These are phyloP conservation scores for Eupeodes latifasciatus DNA, from an alignment of 2,888 invertebrate genomes.

Conservation along the genomic window DNA sequence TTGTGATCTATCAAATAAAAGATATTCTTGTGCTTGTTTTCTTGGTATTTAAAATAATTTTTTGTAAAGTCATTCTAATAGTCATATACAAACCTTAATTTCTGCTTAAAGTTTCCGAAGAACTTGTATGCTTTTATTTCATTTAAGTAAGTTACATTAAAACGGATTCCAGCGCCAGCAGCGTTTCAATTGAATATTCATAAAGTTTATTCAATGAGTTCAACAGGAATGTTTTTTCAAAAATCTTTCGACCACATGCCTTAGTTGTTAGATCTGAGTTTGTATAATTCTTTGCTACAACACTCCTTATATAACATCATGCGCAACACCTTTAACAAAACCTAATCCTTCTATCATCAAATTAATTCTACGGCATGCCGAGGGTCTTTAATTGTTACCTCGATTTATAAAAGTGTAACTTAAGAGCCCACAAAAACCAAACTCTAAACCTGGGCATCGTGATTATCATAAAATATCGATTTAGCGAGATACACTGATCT, in stretches of 20 bases:
- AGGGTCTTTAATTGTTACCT: constrained; percentile 58
- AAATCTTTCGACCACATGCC: constrained; percentile 38
- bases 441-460: constrained; percentile 34
- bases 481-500: constrained; percentile 65
- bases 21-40: too few species aligned
- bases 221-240: background rate
- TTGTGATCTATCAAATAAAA: too few species aligned
- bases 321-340: constrained; percentile 41
- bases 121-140: too few species aligned
- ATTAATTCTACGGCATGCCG: constrained; percentile 71
- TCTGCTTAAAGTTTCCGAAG: too few species aligned
- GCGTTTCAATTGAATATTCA: too few species aligned
- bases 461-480: constrained; percentile 76
- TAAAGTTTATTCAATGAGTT: background rate
- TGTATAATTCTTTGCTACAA: background rate
- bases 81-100: too few species aligned
- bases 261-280: background rate
- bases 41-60: too few species aligned
- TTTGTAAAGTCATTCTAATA: too few species aligned
- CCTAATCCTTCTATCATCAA: constrained; percentile 65
- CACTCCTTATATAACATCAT: constrained; percentile 31
- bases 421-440: constrained; percentile 26
- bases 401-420: background rate
- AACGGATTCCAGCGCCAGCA: too few species aligned
- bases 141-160: too few species aligned